phyloP scores from a whole-genome alignment of 2,113 vertebrate species.

The Tonatia bakeri region DNA sequence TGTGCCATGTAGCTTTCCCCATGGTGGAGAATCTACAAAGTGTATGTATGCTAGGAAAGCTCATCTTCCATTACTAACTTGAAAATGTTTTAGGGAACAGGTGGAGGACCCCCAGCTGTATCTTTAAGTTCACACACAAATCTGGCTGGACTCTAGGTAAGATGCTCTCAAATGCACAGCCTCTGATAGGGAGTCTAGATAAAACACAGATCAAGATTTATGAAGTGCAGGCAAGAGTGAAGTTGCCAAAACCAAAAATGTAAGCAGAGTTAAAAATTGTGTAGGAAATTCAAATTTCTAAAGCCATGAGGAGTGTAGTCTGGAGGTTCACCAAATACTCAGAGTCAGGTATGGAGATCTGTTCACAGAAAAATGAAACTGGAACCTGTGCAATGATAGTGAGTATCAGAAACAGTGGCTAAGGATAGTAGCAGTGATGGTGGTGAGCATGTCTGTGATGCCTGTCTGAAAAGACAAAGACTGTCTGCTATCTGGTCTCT shows the following conservation, averaged over 20 bases:
- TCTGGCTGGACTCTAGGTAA: background rate
- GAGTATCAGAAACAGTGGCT: background rate
- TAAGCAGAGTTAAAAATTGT: background rate
- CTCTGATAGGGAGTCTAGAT: background rate
- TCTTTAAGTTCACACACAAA: background rate
- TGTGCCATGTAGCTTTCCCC: background rate
- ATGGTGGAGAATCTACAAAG: background rate
- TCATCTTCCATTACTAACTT: constrained; percentile 10
- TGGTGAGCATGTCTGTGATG: background rate
- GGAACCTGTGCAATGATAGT: background rate
- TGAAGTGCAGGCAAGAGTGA: background rate
- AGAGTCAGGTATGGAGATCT: background rate
- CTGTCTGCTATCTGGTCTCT: background rate
- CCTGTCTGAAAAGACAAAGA: background rate
- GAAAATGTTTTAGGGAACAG: background rate
- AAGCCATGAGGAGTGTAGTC: background rate
- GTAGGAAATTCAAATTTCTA: background rate
- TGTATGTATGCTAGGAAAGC: background rate
- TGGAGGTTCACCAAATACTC: background rate
- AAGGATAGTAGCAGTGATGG: background rate
- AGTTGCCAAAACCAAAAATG: background rate
- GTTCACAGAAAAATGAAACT: background rate
- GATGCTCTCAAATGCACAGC: background rate
- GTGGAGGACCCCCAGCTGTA: background rate
- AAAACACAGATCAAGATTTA: background rate